A percentile compares a stretch with the other conserved stretches of the same genome.
Evolutionary conservation across 2,113 vertebrate species (phyloP).

Genomic region (Hemiprocne comata): DNA sequence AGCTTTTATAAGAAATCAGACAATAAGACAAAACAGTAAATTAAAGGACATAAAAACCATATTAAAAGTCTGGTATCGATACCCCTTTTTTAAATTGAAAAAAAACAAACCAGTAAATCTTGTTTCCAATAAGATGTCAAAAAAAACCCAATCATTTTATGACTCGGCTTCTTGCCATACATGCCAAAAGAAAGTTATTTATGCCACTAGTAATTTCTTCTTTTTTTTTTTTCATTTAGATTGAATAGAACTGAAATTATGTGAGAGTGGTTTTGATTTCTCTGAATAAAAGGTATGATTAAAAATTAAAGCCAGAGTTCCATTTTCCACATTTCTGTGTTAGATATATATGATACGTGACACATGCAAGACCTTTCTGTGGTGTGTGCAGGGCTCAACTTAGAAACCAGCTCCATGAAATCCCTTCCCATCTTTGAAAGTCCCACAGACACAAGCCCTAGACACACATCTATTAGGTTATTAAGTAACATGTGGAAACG

Average conservation of each 20-base stretch:
- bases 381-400: not conserved
- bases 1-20: not conserved
- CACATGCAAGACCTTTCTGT: fast-evolving
- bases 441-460: not conserved
- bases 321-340: not conserved
- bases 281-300: constrained; percentile 15
- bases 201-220: not conserved
- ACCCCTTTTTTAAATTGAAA: not conserved
- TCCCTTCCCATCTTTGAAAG: not conserved
- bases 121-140: not conserved
- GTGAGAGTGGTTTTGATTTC: not conserved
- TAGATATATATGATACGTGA: fast-evolving
- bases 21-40: not conserved
- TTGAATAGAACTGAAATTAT: not conserved
- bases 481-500: not conserved
- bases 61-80: not conserved
- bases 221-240: not conserved
- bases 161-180: not conserved
- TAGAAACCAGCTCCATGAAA: not conserved
- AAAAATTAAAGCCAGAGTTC: constrained; percentile 17
- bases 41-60: not conserved
- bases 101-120: not conserved
- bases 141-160: not conserved
- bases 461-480: not conserved
- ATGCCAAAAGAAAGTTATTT: not conserved